Evolutionary conservation across 2,113 vertebrate species (phyloP).

Genomic region (Pseudonaja textilis): DNA sequence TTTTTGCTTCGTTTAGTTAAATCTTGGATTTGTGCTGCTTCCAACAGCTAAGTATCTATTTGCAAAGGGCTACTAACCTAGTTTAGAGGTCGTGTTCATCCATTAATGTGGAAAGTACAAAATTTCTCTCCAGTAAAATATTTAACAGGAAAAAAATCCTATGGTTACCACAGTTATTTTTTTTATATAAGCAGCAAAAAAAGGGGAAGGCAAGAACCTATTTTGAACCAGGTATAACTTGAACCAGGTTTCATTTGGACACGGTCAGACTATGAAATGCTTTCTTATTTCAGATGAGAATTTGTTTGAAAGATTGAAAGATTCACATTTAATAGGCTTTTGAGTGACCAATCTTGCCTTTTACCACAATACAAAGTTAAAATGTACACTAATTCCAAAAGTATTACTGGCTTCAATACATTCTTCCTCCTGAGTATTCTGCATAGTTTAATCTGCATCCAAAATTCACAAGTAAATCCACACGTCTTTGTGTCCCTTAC

Average conservation of each 20-base stretch:
- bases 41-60: not conserved
- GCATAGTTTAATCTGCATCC: constrained; percentile 28
- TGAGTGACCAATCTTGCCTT: not conserved
- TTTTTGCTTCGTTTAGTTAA: not conserved
- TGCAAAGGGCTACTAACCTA: not conserved
- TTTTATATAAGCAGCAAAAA: not conserved
- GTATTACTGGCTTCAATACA: constrained; percentile 30
- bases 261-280: constrained; percentile 6
- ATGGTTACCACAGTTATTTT: not conserved
- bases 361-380: constrained; percentile 11
- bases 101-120: not conserved
- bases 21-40: not conserved
- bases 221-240: not conserved
- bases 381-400: constrained; percentile 29
- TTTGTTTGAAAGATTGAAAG: not conserved
- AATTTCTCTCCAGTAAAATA: not conserved
- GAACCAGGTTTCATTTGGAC: not conserved
- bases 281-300: constrained; percentile 12
- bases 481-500: not conserved
- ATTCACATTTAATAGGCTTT: constrained; percentile 19
- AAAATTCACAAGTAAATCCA: constrained; percentile 16
- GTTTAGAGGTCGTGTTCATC: not conserved
- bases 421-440: constrained; percentile 7
- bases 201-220: not conserved
- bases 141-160: not conserved